Evolutionary conservation across 2,888 invertebrate genomes (phyloP).

Genomic region (Coronaproctus castanopsis): DNA sequence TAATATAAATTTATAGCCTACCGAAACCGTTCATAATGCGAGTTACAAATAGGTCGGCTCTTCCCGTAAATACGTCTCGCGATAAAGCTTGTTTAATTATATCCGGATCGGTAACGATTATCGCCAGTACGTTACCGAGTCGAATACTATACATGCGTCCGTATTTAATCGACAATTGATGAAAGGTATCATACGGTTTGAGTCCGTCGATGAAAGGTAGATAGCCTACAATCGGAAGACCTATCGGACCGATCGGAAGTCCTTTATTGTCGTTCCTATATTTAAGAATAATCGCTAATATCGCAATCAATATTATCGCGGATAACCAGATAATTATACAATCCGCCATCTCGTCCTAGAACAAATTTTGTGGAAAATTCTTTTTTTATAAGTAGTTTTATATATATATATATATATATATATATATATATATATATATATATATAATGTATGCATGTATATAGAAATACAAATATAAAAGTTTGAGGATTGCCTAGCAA

Average conservation of each 20-base stretch:
- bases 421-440: too few species aligned
- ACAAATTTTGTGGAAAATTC: too few species aligned
- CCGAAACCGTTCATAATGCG: constrained; percentile 75
- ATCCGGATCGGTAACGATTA: constrained; percentile 54
- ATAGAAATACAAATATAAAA: too few species aligned
- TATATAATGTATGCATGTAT: too few species aligned
- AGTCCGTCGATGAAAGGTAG: constrained; percentile 46
- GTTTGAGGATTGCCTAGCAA: too few species aligned
- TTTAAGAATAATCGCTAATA: too few species aligned
- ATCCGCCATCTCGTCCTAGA: too few species aligned
- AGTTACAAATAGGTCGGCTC: constrained; percentile 63
- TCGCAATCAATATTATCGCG: too few species aligned
- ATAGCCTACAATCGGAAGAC: constrained; percentile 58
- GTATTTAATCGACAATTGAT: constrained; percentile 41
- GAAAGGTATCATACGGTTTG: constrained; percentile 50
- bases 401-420: too few species aligned
- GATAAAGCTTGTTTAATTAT: constrained; percentile 50
- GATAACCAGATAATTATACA: too few species aligned
- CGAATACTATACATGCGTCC: constrained; percentile 52
- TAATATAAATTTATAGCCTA: too few species aligned
- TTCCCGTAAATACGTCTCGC: constrained; percentile 47
- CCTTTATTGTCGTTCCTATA: constrained; percentile 15
- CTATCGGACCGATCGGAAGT: constrained; percentile 56
- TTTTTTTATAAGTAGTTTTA: too few species aligned
- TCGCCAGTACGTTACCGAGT: constrained; percentile 47